Conservation (phyloP, 2,797 vertebrate species). For the Siniperca scherzeri region DNA sequence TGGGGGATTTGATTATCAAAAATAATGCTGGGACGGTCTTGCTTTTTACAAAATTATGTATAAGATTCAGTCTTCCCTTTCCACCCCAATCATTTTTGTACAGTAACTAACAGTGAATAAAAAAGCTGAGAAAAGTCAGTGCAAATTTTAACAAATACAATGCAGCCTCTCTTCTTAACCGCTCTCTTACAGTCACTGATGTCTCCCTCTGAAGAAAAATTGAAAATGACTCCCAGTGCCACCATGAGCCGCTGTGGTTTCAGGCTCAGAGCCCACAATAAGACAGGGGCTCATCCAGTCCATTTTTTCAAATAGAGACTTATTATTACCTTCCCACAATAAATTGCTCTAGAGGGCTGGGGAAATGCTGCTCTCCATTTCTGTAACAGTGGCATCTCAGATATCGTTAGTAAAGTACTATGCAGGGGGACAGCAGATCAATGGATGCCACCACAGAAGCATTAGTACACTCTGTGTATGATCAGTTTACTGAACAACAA, state of each 20-base stretch:
- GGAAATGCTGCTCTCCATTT: conserved; percentile 76
- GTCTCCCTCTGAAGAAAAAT: conserved; percentile 65
- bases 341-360: conserved; percentile 84
- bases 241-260: conserved; percentile 80
- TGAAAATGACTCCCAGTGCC: conserved; percentile 76
- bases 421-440: conserved; percentile 89
- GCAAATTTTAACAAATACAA: conserved; percentile 24
- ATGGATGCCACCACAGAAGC: conserved; percentile 89
- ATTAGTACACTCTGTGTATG: conserved; percentile 88
- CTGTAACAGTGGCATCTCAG: conserved; percentile 89
- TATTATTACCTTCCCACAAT: conserved; percentile 90
- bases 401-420: conserved; percentile 89
- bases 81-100: neutral
- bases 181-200: conserved; percentile 69
- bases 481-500: conserved; percentile 91
- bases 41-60: neutral
- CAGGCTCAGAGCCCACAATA: conserved; percentile 78
- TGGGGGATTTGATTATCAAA: neutral
- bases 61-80: neutral
- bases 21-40: neutral
- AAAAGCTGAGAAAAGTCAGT: conserved; percentile 2
- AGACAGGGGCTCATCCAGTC: conserved; percentile 76
- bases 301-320: conserved; percentile 85
- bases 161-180: conserved; percentile 50
- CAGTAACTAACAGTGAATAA: neutral